These are phyloP conservation scores for Luidia sarsii DNA, from an alignment of 53 echinoderm and acorn worm species.

Conservation along the genomic window DNA sequence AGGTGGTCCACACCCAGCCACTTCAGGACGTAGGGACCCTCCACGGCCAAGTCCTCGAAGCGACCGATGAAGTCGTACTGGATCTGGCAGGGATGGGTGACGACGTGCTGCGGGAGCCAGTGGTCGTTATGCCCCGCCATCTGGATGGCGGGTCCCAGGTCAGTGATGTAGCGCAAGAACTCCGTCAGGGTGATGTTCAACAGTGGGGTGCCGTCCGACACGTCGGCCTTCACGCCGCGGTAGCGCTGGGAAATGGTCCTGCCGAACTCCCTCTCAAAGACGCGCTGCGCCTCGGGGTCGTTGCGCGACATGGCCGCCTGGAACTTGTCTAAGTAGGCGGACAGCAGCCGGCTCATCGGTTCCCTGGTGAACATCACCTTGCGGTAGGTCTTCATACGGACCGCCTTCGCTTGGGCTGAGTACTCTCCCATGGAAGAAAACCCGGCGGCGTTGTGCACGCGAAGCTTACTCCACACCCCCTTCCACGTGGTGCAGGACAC, in stretches of 20 bases:
- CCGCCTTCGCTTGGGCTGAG: neutral
- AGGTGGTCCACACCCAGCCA: no score
- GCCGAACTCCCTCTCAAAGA: constrained; percentile 65
- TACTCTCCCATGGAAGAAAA: neutral
- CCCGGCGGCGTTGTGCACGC: neutral
- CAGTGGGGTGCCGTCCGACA: no score
- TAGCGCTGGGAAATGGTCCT: constrained; percentile 38
- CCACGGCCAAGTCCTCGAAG: no score
- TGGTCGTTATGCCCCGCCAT: neutral
- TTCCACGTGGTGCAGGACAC: constrained; percentile 76
- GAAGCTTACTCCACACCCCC: no score
- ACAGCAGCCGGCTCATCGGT: constrained; percentile 69
- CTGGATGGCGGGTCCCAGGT: no score
- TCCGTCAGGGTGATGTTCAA: no score
- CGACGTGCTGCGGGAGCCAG: no score
- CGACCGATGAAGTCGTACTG: no score
- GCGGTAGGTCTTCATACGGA: no score
- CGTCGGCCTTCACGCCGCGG: constrained; percentile 5
- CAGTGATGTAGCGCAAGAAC: no score
- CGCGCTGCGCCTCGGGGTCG: constrained; percentile 23
- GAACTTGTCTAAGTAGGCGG: constrained; percentile 74
- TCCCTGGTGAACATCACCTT: constrained; percentile 77
- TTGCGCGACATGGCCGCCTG: neutral
- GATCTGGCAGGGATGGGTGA: no score
- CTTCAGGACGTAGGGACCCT: no score